phyloP scores from a whole-genome alignment of 2,888 invertebrate species.

The Tanypteryx hageni region DNA sequence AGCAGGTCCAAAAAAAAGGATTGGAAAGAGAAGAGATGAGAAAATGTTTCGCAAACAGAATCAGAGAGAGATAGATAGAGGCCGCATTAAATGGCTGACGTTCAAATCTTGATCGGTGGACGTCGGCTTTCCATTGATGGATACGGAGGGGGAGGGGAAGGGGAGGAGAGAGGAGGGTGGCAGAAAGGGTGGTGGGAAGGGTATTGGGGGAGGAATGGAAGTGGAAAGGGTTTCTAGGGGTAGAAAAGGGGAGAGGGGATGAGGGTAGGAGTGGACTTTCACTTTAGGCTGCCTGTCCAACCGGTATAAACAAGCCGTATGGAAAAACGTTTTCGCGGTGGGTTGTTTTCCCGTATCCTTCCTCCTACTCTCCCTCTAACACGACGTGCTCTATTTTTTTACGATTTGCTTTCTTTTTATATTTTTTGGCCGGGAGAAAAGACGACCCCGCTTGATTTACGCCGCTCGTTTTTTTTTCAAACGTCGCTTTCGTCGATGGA shows the following conservation, averaged over 20 bases:
- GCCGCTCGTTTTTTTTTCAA: background rate
- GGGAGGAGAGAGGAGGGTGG: background rate
- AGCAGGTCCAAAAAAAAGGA: too few species aligned
- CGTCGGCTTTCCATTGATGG: background rate
- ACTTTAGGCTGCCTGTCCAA: background rate
- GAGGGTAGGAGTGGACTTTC: background rate
- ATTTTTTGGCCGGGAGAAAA: background rate
- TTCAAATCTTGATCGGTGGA: background rate
- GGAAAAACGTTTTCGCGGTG: background rate
- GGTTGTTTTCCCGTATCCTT: background rate
- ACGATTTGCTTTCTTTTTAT: background rate
- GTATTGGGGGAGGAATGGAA: background rate
- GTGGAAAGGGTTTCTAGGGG: background rate
- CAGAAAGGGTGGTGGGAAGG: background rate
- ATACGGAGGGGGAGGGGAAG: background rate
- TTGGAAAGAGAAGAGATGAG: too few species aligned
- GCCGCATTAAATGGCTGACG: background rate
- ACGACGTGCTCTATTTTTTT: background rate
- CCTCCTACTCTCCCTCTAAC: background rate
- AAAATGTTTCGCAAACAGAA: background rate
- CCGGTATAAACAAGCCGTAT: background rate
- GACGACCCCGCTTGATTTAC: slow-evolving; percentile 28
- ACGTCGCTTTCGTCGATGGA: slow-evolving; percentile 2
- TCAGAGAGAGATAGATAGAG: background rate
- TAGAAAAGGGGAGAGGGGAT: too few species aligned